Conservation (phyloP, 2,113 vertebrate species). For the Zosterops pallidus region DNA sequence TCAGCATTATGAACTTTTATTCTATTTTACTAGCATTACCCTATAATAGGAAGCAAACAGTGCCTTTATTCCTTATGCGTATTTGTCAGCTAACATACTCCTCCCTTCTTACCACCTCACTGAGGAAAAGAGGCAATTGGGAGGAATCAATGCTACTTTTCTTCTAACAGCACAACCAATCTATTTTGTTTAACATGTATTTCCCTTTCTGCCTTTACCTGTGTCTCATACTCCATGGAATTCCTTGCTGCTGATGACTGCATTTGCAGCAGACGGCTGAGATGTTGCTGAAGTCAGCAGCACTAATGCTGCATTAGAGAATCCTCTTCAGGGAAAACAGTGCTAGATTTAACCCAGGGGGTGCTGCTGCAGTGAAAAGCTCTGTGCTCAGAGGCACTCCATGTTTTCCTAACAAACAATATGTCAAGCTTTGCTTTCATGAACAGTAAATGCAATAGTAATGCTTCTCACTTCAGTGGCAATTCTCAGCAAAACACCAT, state of each 20-base stretch:
- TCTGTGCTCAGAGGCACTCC: background rate
- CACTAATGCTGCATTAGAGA: slow-evolving; percentile 17
- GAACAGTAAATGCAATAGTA: background rate
- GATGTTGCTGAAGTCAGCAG: slow-evolving; percentile 72
- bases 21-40: background rate
- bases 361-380: background rate
- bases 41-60: background rate
- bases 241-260: background rate
- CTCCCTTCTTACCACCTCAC: background rate
- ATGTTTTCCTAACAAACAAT: background rate
- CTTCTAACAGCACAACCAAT: background rate
- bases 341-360: slow-evolving; percentile 1
- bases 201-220: background rate
- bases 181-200: background rate
- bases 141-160: background rate
- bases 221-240: background rate
- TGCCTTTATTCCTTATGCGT: background rate
- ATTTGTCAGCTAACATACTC: background rate
- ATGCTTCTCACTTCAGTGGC: background rate
- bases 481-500: background rate
- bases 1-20: background rate
- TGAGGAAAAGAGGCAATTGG: background rate
- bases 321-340: slow-evolving; percentile 35
- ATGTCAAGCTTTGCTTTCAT: slow-evolving; percentile 23
- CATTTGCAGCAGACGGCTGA: slow-evolving; percentile 37